Percentiles rank a stretch among this genome's conserved stretches.
Conservation (phyloP, 1,140 invertebrate species). For the Popillia japonica region DNA sequence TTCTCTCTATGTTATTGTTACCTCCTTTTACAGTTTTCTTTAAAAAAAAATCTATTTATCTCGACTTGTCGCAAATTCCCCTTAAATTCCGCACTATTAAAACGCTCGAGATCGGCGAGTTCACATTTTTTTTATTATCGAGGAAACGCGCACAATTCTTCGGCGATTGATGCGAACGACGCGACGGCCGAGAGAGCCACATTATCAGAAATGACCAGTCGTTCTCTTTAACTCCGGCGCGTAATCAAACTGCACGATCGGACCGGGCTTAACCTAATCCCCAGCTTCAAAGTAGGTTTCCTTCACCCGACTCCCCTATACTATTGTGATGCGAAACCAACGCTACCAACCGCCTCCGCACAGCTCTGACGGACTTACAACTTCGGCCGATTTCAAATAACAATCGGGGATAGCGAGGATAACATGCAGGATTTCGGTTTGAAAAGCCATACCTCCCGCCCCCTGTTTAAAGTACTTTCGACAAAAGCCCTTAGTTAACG, state of each 20-base stretch:
- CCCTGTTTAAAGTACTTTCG: conserved; percentile 15
- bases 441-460: conserved; percentile 39
- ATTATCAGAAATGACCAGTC: conserved; percentile 44
- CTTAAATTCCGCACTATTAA: neutral
- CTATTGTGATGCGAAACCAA: conserved; percentile 39
- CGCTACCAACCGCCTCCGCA: conserved; percentile 43
- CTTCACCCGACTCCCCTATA: neutral
- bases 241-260: conserved; percentile 45
- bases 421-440: conserved; percentile 46
- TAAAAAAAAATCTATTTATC: too few relatives aligned
- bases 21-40: too few relatives aligned
- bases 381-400: conserved; percentile 46
- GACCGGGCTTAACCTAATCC: conserved; percentile 44
- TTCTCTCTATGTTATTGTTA: too few relatives aligned
- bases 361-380: conserved; percentile 43
- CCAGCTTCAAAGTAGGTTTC: neutral
- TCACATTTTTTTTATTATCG: neutral
- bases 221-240: conserved; percentile 43
- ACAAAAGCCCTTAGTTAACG: conserved; percentile 45
- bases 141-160: neutral
- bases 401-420: conserved; percentile 43
- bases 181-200: neutral
- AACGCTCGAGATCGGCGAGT: too few relatives aligned
- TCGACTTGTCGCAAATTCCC: neutral
- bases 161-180: too few relatives aligned